phyloP scores from a whole-genome alignment of 2,797 vertebrate species.

The Cuniculus paca region DNA sequence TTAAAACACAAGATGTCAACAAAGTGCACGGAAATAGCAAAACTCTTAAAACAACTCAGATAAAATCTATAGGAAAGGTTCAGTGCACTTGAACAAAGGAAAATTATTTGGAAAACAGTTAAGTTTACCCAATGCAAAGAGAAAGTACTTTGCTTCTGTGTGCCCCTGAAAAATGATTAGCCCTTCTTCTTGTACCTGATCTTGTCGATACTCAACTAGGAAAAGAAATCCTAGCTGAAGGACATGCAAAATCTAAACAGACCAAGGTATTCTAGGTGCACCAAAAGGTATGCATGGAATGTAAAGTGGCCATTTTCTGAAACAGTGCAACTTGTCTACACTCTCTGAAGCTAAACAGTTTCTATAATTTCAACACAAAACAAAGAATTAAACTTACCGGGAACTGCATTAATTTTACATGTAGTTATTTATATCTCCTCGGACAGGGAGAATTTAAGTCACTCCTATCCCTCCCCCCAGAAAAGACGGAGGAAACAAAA shows the following conservation, averaged over 20 bases:
- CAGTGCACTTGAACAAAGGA: conserved; percentile 87
- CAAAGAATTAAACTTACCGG: conserved; percentile 88
- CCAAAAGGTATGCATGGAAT: conserved; percentile 88
- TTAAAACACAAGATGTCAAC: conserved; percentile 79
- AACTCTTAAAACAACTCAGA: conserved; percentile 74
- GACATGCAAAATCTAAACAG: conserved; percentile 83
- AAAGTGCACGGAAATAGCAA: conserved; percentile 70
- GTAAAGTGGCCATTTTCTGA: conserved; percentile 89
- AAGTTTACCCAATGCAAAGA: conserved; percentile 80
- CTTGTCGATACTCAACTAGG: conserved; percentile 73
- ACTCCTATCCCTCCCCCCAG: conserved; percentile 86
- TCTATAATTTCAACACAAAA: conserved; percentile 83
- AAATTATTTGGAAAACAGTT: conserved; percentile 85
- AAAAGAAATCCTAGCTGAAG: conserved; percentile 78
- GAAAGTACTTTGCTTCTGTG: conserved; percentile 78
- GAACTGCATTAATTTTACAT: conserved; percentile 87
- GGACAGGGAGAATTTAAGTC: conserved; percentile 87
- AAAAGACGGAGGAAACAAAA: conserved; percentile 87
- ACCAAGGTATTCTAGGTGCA: conserved; percentile 87
- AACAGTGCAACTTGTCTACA: conserved; percentile 88
- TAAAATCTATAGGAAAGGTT: conserved; percentile 82
- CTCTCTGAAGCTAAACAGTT: conserved; percentile 82
- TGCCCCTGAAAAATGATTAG: conserved; percentile 76
- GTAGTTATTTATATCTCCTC: conserved; percentile 86
- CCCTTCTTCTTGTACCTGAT: conserved; percentile 73